Evolutionary conservation across 1,140 invertebrate genomes (phyloP).

Genomic region (Monomorium pharaonis): DNA sequence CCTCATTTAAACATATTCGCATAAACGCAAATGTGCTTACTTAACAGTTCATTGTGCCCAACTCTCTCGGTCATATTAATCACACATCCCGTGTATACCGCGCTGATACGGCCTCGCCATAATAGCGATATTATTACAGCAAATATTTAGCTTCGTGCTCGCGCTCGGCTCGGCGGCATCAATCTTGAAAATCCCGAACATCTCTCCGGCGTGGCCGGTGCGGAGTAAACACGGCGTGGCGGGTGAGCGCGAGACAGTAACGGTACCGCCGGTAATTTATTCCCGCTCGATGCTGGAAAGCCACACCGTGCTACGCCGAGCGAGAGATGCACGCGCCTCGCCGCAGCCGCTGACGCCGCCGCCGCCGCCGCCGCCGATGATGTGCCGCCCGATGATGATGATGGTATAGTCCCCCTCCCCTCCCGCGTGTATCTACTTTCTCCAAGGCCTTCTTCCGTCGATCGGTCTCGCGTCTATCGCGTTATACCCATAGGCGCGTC

Average conservation of each 20-base stretch:
- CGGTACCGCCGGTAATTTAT: slow-evolving; percentile 69
- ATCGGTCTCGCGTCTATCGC: slow-evolving; percentile 56
- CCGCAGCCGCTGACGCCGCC: neutral
- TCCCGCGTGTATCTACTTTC: slow-evolving; percentile 65
- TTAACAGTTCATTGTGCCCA: slow-evolving; percentile 38
- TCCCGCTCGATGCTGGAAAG: slow-evolving; percentile 60
- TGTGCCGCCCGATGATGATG: neutral
- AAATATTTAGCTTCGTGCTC: slow-evolving; percentile 47
- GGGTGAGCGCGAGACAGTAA: slow-evolving; percentile 63
- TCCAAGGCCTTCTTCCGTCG: slow-evolving; percentile 66
- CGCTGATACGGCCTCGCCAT: slow-evolving; percentile 20
- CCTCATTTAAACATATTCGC: neutral
- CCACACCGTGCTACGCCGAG: slow-evolving; percentile 40
- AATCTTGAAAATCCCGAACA: slow-evolving; percentile 50
- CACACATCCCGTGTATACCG: slow-evolving; percentile 22
- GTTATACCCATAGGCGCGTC: slow-evolving; percentile 51
- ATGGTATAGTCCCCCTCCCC: too few species aligned
- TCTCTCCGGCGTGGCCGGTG: slow-evolving; percentile 43
- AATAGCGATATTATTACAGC: slow-evolving; percentile 58
- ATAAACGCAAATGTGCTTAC: slow-evolving; percentile 28
- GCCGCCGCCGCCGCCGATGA: slow-evolving; percentile 16
- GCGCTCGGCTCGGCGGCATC: slow-evolving; percentile 34
- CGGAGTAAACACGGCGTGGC: slow-evolving; percentile 54
- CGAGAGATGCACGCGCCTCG: slow-evolving; percentile 33
- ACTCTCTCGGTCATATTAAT: slow-evolving; percentile 41